phyloP scores from a whole-genome alignment of 2,797 vertebrate genomes.

The Distichodus sexfasciatus region DNA sequence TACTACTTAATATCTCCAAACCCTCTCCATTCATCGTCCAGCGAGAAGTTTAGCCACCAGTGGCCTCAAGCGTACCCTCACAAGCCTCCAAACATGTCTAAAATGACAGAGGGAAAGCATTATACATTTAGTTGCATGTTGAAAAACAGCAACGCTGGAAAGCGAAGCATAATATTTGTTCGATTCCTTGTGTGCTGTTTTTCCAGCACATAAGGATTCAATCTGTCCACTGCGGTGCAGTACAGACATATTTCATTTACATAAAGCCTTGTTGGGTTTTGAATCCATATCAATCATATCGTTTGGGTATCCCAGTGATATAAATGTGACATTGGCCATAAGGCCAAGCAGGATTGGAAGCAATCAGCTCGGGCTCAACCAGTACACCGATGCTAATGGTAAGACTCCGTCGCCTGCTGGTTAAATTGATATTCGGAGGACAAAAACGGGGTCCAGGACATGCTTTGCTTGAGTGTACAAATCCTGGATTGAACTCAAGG shows the following conservation, averaged over 20 bases:
- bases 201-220: neutral
- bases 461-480: conserved; percentile 61
- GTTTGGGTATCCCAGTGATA: neutral
- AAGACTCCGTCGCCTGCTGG: conserved; percentile 39
- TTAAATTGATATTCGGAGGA: conserved; percentile 45
- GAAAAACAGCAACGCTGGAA: conserved; percentile 24
- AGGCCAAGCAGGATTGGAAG: neutral
- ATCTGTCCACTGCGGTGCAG: neutral
- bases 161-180: neutral
- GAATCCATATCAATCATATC: neutral
- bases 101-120: conserved; percentile 22
- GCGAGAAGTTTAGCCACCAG: conserved; percentile 26
- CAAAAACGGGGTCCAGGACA: conserved; percentile 37
- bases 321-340: neutral
- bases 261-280: conserved; percentile 1
- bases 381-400: conserved; percentile 22
- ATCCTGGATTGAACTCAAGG: conserved; percentile 47
- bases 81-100: conserved; percentile 25
- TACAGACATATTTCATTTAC: conserved; percentile 2
- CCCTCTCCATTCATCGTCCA: conserved; percentile 40
- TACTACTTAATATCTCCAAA: conserved; percentile 64
- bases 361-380: neutral
- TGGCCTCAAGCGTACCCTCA: conserved; percentile 43
- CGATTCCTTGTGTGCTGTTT: too few relatives aligned
- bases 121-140: conserved; percentile 25